These are phyloP conservation scores for Chiloscyllium punctatum DNA, from an alignment of 2,797 vertebrate genomes.

Conservation along the genomic window DNA sequence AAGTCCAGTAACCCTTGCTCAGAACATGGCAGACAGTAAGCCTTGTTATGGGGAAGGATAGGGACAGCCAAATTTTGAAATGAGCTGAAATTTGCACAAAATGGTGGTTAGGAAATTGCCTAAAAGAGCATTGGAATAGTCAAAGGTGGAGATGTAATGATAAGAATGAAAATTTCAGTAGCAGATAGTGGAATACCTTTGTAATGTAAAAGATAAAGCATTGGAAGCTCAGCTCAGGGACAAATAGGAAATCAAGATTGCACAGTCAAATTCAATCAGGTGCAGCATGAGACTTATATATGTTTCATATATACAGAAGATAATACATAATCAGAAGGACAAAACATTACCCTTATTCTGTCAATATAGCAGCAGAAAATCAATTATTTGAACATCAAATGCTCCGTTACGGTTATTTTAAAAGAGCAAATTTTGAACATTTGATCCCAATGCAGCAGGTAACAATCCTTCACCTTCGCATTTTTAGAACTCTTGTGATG, in stretches of 20 bases:
- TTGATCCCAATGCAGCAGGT: not conserved
- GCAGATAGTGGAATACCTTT: not conserved
- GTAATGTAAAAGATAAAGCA: not conserved
- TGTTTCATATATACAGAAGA: not conserved
- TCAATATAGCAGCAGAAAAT: not conserved
- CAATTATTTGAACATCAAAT: not conserved
- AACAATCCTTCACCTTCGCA: too few species aligned
- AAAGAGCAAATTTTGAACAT: not conserved
- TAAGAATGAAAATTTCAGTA: not conserved
- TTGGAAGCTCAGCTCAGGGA: not conserved
- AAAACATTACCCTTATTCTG: not conserved
- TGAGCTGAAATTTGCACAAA: not conserved
- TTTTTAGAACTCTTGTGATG: too few species aligned
- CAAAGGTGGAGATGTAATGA: not conserved
- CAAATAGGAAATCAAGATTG: not conserved
- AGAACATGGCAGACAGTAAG: not conserved
- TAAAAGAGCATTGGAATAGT: not conserved
- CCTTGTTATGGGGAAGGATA: not conserved
- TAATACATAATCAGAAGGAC: not conserved
- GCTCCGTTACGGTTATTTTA: too few species aligned
- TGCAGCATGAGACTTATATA: not conserved
- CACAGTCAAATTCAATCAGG: not conserved
- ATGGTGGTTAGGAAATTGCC: not conserved
- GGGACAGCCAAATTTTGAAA: not conserved
- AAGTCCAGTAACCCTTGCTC: too few species aligned